Evolutionary conservation across 2,113 vertebrate species (phyloP), one percentile per base, ranked within the genome.

Genomic region (Pagrus major): DNA sequence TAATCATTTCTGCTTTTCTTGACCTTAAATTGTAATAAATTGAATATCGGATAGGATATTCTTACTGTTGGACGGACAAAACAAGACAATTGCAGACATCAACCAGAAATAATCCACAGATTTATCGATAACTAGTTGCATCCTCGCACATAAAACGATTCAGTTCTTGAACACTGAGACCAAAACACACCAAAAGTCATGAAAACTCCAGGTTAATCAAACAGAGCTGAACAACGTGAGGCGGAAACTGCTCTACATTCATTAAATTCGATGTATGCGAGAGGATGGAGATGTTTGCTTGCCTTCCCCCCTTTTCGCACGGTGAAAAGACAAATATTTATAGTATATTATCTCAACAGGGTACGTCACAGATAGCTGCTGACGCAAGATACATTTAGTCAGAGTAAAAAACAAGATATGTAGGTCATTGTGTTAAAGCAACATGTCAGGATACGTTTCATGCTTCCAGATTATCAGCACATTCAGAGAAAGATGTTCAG

Each of bases 311-410:
- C 12, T 59, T 21, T 18, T n/a, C n/a, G 5, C 33, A 5, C 2
- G 4, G 11, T 74, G n/a, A 37, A 18, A 54, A 51, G 33, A 80
- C 51, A 59, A 49, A 59, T 68, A 67, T 41, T 66, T 56, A 37
- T n/a, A 31, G 25, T 16, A 11, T 25, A 12, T 47, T 58, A 51
- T 80, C 60, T 66, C 15, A 51, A 49, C 14, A 47, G 29, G 33
- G 18, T 2, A 33, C 1, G 31, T 56, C 58, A 33, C 23, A 41
- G 65, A 70, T 39, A 23, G 44, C n/a, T 54, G 29, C 68, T 67
- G 60, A 66, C 27, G 7, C 27, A 52, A 42, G 14, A 31, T 9
- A 61, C 23, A 25, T 52, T 15, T n/a, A 35, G 59, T 59, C 41
- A 59, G 21, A 33, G 31, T 33, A 33, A n/a, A 29, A 46, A 42